Conservation (phyloP, 2,888 invertebrate species). For the Podotricha telesiphe region DNA sequence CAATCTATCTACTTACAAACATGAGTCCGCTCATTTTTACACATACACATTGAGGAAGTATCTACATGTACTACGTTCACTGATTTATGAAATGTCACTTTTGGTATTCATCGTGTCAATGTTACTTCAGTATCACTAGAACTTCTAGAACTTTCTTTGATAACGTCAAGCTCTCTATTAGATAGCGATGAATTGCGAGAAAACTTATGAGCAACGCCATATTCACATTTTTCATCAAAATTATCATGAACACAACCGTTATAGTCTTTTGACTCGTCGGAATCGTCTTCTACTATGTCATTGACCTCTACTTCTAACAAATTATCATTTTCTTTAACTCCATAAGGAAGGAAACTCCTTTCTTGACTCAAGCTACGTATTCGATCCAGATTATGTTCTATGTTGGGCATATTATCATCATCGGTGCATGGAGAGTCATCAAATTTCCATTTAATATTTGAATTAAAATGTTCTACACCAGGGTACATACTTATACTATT, state of each 20-base stretch:
- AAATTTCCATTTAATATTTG: slow-evolving; percentile 79
- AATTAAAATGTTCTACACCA: slow-evolving; percentile 78
- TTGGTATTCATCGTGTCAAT: slow-evolving; percentile 80
- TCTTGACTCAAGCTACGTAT: slow-evolving; percentile 79
- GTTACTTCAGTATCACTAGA: slow-evolving; percentile 82
- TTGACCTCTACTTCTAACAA: slow-evolving; percentile 78
- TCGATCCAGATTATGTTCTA: slow-evolving; percentile 79
- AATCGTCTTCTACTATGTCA: slow-evolving; percentile 65
- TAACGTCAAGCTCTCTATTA: slow-evolving; percentile 79
- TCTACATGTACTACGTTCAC: slow-evolving; percentile 75
- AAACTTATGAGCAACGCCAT: slow-evolving; percentile 70
- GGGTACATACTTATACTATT: slow-evolving; percentile 79
- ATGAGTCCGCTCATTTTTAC: slow-evolving; percentile 55
- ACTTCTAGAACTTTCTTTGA: slow-evolving; percentile 81
- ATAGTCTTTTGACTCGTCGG: slow-evolving; percentile 70
- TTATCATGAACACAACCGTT: slow-evolving; percentile 63
- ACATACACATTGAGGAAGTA: slow-evolving; percentile 60
- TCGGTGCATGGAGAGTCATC: slow-evolving; percentile 69
- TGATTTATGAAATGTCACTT: slow-evolving; percentile 74
- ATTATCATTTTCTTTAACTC: slow-evolving; percentile 69
- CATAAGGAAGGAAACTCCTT: slow-evolving; percentile 67
- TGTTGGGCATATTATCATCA: slow-evolving; percentile 69
- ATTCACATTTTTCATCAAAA: slow-evolving; percentile 76
- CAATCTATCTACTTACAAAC: slow-evolving; percentile 39
- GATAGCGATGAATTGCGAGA: slow-evolving; percentile 77